Conservation (phyloP, 2,113 vertebrate genomes). For the Lasiurus cinereus region DNA sequence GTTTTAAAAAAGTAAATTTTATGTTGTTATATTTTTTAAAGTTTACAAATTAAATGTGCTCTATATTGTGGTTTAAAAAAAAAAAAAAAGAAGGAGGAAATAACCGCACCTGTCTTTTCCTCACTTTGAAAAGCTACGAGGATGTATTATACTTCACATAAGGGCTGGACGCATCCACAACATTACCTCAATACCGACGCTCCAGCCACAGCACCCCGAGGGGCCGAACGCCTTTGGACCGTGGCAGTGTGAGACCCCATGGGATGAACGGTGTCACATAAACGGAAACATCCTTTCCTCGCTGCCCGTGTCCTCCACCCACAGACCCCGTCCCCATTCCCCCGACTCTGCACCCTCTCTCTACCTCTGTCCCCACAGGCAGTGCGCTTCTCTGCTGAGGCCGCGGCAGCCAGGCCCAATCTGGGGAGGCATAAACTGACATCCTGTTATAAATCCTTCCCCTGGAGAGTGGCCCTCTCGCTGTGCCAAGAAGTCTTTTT, state of each 20-base stretch:
- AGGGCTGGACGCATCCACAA: background rate
- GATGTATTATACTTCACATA: background rate
- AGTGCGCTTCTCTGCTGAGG: background rate
- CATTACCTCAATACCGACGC: background rate
- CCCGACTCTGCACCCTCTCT: no score
- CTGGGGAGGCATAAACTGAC: slow-evolving; percentile 60
- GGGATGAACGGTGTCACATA: background rate
- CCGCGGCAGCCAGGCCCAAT: slow-evolving; percentile 27
- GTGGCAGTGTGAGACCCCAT: background rate
- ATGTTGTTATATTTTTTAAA: background rate
- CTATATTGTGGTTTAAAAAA: background rate
- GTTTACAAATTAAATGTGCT: slow-evolving; percentile 12
- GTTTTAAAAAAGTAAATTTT: background rate
- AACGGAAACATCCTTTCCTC: background rate
- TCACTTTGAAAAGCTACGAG: background rate
- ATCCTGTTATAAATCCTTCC: slow-evolving; percentile 78
- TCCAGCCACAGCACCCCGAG: background rate
- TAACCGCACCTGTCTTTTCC: background rate
- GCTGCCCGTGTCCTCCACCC: background rate
- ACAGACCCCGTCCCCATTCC: background rate
- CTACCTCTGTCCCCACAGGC: background rate
- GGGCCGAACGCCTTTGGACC: background rate
- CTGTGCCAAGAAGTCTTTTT: slow-evolving; percentile 80
- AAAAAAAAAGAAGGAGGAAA: background rate
- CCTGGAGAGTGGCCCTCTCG: slow-evolving; percentile 67